Base-by-base conservation (phyloP, 2,888 invertebrate species). In the Masnerella sp. region DNA sequence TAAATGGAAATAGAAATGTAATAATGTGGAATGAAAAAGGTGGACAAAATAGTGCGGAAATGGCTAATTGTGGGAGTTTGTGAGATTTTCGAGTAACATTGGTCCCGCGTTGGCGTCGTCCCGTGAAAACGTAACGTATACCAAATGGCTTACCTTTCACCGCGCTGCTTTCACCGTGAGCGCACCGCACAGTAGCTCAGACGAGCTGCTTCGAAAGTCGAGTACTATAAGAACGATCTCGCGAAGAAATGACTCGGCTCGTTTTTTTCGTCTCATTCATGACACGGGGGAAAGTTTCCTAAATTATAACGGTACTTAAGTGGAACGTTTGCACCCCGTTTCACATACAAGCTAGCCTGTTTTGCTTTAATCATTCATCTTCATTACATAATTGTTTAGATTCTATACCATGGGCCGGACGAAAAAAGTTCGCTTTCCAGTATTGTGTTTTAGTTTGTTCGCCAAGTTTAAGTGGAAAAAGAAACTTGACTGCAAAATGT, bases 71-170 rank as follows among this genome's bases (percentile, higher is more conserved):
- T 17, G 45, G 49, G 51, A 42, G 49, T 67, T 56, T 49, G 54
- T 30, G 56, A 47, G 42, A 18, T 18, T 51, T 8, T 43, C 15
- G 17, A 59, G 59, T 59, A 68, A 68, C 51, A 49, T 30, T 59
- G 68, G 51, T 68, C 34, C 51, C 49, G 68, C 45, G 58, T n/a
- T n/a, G n/a, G n/a, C n/a, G n/a, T n/a, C n/a, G n/a, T n/a, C n/a
- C n/a, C n/a, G n/a, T n/a, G n/a, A 59, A 70, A 64, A 75, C 68
- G 61, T 70, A 69, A 2, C 11, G 1, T 30, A n/a, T 61, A 69
- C 70, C 52, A 70, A 61, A 65, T 72, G 68, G 73, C 62, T 75
- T 73, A 76, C 76, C 77, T 76, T 75, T 76, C 77, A 75, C 76
- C 75, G 68, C 64, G 64, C 70, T 59, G 77, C 77, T 78, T 78